Evolutionary conservation across 2,888 invertebrate genomes (phyloP), one percentile per base, ranked within the genome.

Genomic region (Nasonia oneida): DNA sequence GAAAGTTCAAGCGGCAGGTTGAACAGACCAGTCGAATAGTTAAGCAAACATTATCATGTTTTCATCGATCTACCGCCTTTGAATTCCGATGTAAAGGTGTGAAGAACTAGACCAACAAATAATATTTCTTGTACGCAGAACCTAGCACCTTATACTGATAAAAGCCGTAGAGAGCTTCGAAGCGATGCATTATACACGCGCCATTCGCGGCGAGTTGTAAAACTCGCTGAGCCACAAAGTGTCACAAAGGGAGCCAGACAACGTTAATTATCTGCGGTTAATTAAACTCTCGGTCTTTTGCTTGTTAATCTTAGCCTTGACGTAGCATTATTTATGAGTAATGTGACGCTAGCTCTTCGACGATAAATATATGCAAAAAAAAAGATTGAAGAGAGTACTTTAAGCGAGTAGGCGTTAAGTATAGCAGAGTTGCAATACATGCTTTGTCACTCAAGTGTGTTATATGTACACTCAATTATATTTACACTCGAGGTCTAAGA

Each of bases 251-350:
- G 29, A 47, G 14, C 42, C 15, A 67, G 37, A 23, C 14, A 15
- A 64, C 47, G 29, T 78, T 78, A 78, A 78, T 78, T 37, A 78
- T 15, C 29, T 23, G 23, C 23, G 37, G 18, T 78, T 78, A 78
- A 78, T 67, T 64, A 67, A 67, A 18, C 33, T 4, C 33, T 64
- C 47, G 47, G 47, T 67, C 47, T 29, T 67, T 42, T 33, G 42
- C 33, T 18, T 10, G 47, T 37, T 39, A 37, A 42, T 73, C 12
- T 23, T 4, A 2, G 42, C 23, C 42, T 73, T 73, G n/a, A 3
- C 3, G 39, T n/a, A 39, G 71, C 37, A 37, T 15, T 8, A 39
- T 71, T 39, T n/a, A 71, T 71, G 39, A 71, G 33, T 18, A 71
- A 39, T 71, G 6, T 37, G 71, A 39, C n/a, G 39, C 53, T 14